Evolutionary conservation across 30 jellyfish, hydroid and myxozoan genomes (phyloP), one percentile per base, ranked within the genome.

Genomic region (Cassiopea andromeda): DNA sequence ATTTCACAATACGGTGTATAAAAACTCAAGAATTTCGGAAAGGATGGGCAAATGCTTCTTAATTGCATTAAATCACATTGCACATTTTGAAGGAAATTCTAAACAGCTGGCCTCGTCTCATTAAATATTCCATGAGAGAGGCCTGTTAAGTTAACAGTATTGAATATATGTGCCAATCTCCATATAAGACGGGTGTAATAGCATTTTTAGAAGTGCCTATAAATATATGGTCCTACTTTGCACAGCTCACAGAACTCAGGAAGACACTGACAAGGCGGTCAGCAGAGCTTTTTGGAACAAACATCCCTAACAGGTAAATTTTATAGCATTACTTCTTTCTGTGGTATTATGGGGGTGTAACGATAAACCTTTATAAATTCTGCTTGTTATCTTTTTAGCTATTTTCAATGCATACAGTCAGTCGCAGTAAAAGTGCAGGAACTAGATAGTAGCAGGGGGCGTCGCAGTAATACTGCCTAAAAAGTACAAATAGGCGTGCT

Each of bases 31-130:
- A 54, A 3, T 54, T 3, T 54, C 64, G 10, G 12, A 54, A 54
- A 10, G 64, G 64, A 54, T 54, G 12, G 12, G 64, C 10, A 54
- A 54, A 54, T 54, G 64, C 7, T 4, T 4, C 2, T 64, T 17
- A 64, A 64, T 64, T 9, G 73, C 15, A 64, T 64, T 64, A 64
- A 16, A 4, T 9, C 2, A 64, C 73, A 70, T 70, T 70, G 79
- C 54, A 14, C 79, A 70, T 19, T 64, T 70, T 70, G 79, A 70
- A 70, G 10, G 17, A 70, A 27, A 43, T 6, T 1, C 43, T 12
- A 8, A 70, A 70, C 79, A 70, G 79, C 57, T 70, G 79, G 79
- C 79, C 27, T 4, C 15, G 7, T 70, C 79, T 70, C 79, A 70
- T 70, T 70, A 70, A 70, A 70, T 70, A 70, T 70, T 70, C 79